phyloP scores from a whole-genome alignment of 2,797 vertebrate species.

The Anguilla anguilla region DNA sequence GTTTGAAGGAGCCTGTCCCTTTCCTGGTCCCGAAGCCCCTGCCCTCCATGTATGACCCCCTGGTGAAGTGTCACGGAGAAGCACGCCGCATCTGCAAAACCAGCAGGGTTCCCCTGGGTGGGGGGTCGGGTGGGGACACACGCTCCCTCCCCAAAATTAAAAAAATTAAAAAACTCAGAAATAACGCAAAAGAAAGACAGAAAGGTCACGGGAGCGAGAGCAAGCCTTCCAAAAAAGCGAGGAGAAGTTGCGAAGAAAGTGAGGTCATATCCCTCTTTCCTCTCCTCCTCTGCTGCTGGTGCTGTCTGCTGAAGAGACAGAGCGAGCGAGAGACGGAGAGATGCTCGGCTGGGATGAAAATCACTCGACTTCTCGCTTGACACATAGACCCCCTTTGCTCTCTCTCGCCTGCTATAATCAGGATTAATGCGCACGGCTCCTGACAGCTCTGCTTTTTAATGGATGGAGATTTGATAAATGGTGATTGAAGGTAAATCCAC shows the following conservation, averaged over 20 bases:
- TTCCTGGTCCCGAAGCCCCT: slow-evolving; percentile 64
- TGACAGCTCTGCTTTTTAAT: slow-evolving; percentile 85
- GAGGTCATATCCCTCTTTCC: slow-evolving; percentile 13
- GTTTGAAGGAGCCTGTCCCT: slow-evolving; percentile 79
- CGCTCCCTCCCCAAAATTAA: background rate
- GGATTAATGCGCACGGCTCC: slow-evolving; percentile 90
- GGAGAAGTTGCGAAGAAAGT: slow-evolving; percentile 28
- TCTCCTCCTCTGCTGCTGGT: slow-evolving; percentile 44
- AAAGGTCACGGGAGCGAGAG: background rate
- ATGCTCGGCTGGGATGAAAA: slow-evolving; percentile 71
- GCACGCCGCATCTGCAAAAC: slow-evolving; percentile 57
- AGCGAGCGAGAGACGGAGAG: slow-evolving; percentile 46
- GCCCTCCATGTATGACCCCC: slow-evolving; percentile 65
- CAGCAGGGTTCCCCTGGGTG: slow-evolving; percentile 38
- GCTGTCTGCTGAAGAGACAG: slow-evolving; percentile 68
- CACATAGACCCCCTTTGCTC: slow-evolving; percentile 76
- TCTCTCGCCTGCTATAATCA: slow-evolving; percentile 83
- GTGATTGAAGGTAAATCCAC: slow-evolving; percentile 90
- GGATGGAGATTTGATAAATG: slow-evolving; percentile 93
- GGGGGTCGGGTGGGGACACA: background rate
- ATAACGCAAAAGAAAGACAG: slow-evolving; percentile 26
- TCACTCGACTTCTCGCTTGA: slow-evolving; percentile 75
- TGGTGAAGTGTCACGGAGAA: slow-evolving; percentile 41
- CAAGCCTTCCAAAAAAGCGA: background rate
- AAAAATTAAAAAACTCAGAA: slow-evolving; percentile 24